Evolutionary conservation across 2,888 invertebrate genomes (phyloP).

Genomic region (Zhengitettix transpicula): DNA sequence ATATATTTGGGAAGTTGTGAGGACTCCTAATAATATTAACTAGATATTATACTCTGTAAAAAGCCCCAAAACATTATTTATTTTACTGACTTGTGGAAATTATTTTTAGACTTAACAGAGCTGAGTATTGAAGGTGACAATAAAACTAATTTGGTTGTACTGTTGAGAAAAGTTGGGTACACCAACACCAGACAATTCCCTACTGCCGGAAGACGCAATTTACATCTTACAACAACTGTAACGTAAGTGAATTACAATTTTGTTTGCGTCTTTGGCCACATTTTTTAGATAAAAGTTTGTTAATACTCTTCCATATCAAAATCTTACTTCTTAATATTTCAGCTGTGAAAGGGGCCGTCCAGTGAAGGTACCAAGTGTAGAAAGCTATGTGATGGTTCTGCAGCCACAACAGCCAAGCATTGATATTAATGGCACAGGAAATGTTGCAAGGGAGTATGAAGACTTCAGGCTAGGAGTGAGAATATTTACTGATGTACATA

Average conservation of each 20-base stretch:
- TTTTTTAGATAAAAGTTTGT: too few species aligned
- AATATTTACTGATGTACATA: constrained; percentile 72
- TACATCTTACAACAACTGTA: constrained; percentile 65
- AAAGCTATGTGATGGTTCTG: constrained; percentile 75
- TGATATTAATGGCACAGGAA: constrained; percentile 61
- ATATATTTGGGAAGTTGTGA: too few species aligned
- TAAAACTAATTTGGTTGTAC: constrained; percentile 72
- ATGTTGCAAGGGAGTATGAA: constrained; percentile 69
- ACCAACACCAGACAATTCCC: constrained; percentile 82
- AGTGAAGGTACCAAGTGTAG: constrained; percentile 56
- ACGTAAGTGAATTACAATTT: constrained; percentile 31
- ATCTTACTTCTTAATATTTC: constrained; percentile 3
- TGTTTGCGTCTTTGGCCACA: too few species aligned
- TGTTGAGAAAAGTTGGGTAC: constrained; percentile 77
- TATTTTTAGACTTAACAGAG: constrained; percentile 52
- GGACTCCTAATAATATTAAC: too few species aligned
- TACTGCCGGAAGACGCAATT: constrained; percentile 83
- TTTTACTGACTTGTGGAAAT: background rate
- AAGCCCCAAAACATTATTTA: too few species aligned
- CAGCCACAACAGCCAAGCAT: constrained; percentile 74
- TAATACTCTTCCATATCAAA: too few species aligned
- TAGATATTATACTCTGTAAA: too few species aligned
- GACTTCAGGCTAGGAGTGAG: constrained; percentile 74
- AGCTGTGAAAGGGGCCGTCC: constrained; percentile 62
- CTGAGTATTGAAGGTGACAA: constrained; percentile 85